Evolutionary conservation across 2,888 invertebrate species (phyloP).

Genomic region (Drosophila quasianomalipes): DNA sequence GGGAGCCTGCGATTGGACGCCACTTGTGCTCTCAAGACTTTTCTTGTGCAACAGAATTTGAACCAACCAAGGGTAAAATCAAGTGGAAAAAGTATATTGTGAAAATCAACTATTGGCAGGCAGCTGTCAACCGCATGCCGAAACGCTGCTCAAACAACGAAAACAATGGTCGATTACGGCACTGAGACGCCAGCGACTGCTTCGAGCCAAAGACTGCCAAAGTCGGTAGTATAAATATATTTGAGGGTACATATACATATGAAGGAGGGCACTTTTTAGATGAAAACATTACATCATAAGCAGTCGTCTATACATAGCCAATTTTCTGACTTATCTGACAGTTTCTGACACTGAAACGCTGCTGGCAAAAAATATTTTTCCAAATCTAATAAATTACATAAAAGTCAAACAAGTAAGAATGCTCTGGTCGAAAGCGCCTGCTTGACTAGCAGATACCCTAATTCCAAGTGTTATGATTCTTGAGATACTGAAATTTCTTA

Average conservation of each 20-base stretch:
- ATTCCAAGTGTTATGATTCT: not conserved
- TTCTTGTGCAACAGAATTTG: constrained; percentile 25
- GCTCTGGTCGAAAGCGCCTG: not conserved
- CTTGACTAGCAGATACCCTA: not conserved
- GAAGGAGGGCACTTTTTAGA: not conserved
- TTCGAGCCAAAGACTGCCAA: constrained; percentile 44
- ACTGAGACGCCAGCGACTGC: constrained; percentile 46
- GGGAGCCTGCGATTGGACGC: constrained; percentile 16
- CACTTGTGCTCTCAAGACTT: constrained; percentile 7
- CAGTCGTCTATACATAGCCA: constrained; percentile 35
- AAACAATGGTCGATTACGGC: constrained; percentile 65
- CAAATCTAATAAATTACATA: constrained; percentile 73
- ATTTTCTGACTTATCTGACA: constrained; percentile 40
- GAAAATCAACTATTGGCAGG: constrained; percentile 80
- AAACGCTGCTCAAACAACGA: constrained; percentile 62
- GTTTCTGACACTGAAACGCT: constrained; percentile 66
- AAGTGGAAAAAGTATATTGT: constrained; percentile 75
- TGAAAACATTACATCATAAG: constrained; percentile 76
- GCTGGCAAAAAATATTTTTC: constrained; percentile 71
- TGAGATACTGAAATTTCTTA: not conserved
- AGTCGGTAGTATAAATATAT: constrained; percentile 39
- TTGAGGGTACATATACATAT: constrained; percentile 3
- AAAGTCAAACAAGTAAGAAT: constrained; percentile 12
- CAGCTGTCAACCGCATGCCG: constrained; percentile 76
- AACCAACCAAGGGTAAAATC: constrained; percentile 69